Evolutionary conservation across 1,140 invertebrate species (phyloP), one percentile per base, ranked within the genome.

Genomic region (Sesamia nonagrioides): DNA sequence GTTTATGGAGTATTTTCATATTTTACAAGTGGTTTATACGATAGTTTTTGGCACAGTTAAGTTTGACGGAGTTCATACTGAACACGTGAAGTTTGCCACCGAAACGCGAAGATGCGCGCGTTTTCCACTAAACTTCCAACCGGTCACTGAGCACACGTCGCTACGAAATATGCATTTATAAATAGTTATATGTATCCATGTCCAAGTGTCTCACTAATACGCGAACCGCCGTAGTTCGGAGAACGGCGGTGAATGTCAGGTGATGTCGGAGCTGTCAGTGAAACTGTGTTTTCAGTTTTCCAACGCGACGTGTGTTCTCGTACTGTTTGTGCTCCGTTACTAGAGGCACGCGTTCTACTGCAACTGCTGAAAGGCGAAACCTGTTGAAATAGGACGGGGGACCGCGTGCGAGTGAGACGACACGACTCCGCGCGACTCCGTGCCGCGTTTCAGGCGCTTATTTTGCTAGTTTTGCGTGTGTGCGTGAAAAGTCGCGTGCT

Each of bases 331-430:
- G 90, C 92, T 89, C 89, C 83, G 91, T 91, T 92, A 94, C 92
- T 93, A 93, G 84, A 89, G 90, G 88, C 92, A 94, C 93, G 90
- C 91, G 89, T 90, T 91, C 88, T 78, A 88, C 87, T 92, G 91
- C 91, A 89, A 92, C 87, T 88, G 84, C 91, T 93, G 92, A 94
- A 94, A 94, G 87, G 90, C 91, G 92, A 94, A 94, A 94, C 93
- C 93, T 94, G 93, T 94, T 94, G 93, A 94, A 94, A 93, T 94
- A 85, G 91, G 89, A 92, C 88, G 82, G 90, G 82, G 80, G 84
- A 84, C 87, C 86, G 88, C 66, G 92, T 71, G 87, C 82, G 89
- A 94, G 84, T 61, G 89, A 84, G 91, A 94, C 78, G 80, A 21
- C 61, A 33, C 4, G 45, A 82, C 33, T 27, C 85, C 82, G 82